phyloP scores from a whole-genome alignment of 2,888 invertebrate genomes.

The Volucella zonaria region DNA sequence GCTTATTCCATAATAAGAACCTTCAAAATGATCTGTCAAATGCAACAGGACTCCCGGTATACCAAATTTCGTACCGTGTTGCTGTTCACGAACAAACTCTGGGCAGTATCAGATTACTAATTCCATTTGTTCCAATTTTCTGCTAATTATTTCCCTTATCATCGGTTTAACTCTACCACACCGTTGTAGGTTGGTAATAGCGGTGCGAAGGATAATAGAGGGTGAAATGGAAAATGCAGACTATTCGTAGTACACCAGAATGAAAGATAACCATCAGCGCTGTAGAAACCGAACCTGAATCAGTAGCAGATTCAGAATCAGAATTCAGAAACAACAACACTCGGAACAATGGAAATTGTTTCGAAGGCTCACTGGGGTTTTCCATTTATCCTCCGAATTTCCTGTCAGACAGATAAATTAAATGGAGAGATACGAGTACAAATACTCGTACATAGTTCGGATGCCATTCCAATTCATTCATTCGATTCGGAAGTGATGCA shows the following conservation, averaged over 20 bases:
- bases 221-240: constrained; percentile 9
- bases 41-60: constrained; percentile 25
- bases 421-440: constrained; percentile 65
- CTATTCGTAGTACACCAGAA: constrained; percentile 45
- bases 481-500: constrained; percentile 56
- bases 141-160: constrained; percentile 72
- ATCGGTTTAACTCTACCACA: neutral
- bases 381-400: constrained; percentile 66
- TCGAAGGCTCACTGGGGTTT: constrained; percentile 52
- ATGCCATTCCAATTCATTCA: constrained; percentile 61
- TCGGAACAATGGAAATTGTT: constrained; percentile 64
- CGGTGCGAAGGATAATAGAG: neutral
- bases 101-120: constrained; percentile 54
- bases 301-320: too few relatives aligned
- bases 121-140: constrained; percentile 65
- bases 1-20: neutral
- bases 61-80: too few relatives aligned
- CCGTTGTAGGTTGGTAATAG: constrained; percentile 12
- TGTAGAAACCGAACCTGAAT: constrained; percentile 8
- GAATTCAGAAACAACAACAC: constrained; percentile 48
- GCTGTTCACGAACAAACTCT: constrained; percentile 17
- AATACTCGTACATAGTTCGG: constrained; percentile 23
- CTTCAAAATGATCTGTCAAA: constrained; percentile 26
- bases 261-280: constrained; percentile 68
- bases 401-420: constrained; percentile 71